phyloP scores from a whole-genome alignment of 2,113 vertebrate species.

The Misgurnus mizolepis region DNA sequence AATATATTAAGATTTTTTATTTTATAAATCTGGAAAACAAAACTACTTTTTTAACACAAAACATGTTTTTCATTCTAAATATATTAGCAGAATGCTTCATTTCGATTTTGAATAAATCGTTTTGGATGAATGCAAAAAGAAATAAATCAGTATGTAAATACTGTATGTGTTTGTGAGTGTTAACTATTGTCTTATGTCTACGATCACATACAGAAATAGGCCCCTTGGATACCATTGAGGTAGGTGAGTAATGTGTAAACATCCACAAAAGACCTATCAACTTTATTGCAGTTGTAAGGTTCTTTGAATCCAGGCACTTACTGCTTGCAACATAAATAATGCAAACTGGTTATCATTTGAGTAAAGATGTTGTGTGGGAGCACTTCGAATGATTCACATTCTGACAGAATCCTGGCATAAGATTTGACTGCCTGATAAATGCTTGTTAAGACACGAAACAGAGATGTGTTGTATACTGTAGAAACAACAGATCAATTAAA shows the following conservation, averaged over 20 bases:
- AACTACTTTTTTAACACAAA: not conserved
- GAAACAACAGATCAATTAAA: too few relatives aligned
- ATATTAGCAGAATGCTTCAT: not conserved
- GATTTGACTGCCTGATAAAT: slow-evolving; percentile 13
- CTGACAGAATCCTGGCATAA: slow-evolving; percentile 6
- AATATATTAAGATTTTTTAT: not conserved
- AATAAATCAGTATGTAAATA: not conserved
- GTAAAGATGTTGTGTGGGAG: slow-evolving; percentile 29
- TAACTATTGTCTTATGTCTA: not conserved
- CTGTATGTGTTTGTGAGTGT: not conserved
- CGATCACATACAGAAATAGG: slow-evolving; percentile 1
- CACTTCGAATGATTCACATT: slow-evolving; percentile 3
- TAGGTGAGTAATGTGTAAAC: slow-evolving; percentile 38
- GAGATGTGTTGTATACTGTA: not conserved
- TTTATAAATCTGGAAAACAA: not conserved
- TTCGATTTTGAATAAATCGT: not conserved
- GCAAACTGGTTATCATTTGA: slow-evolving; percentile 42
- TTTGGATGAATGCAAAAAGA: not conserved
- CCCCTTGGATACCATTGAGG: slow-evolving; percentile 38
- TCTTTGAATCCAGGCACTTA: slow-evolving; percentile 38
- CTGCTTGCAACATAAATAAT: slow-evolving; percentile 42
- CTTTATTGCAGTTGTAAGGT: slow-evolving; percentile 31
- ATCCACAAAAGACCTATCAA: slow-evolving; percentile 26
- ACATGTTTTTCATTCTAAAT: slow-evolving; percentile 3
- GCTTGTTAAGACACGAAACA: not conserved